Base-by-base conservation (phyloP, 2,888 invertebrate species). In the Andrena dorsata region DNA sequence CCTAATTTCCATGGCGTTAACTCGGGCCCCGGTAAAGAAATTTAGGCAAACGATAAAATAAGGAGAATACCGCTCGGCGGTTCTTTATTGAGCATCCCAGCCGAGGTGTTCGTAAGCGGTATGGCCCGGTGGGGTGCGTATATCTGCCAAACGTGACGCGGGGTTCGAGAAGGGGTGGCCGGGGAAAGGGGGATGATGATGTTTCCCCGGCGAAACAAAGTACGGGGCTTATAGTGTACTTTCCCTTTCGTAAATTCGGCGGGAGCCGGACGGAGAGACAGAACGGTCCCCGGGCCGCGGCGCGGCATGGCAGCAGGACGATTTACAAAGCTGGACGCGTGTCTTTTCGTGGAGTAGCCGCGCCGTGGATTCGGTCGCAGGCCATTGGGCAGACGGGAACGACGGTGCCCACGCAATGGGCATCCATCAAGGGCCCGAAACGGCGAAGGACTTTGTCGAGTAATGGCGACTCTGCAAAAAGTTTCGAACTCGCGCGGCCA, bases 371-470 rank as follows among this genome's bases (percentile, higher is more conserved):
- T 90, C 85, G 88, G 90, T 89, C 90, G 88, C 86, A 86, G 86
- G 80, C 89, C 85, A 88, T 90, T 88, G 88, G 89, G 85, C 86
- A 87, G 77, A 85, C 72, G 82, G 89, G 86, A 89, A 90, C 88
- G 89, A 80, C 86, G 83, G 71, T 88, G 91, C 92, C 92, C 91
- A 92, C 92, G 92, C 92, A 92, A 90, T 76, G 90, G 89, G 88
- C 91, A 92, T 92, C 92, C 91, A 92, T 92, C 92, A 91, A 91
- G 90, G 86, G 86, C 80, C 91, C 90, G 41, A 91, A 92, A 91
- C 85, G 88, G 91, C 90, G 86, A 87, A 90, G 89, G 90, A 91
- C 91, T 91, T 90, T 92, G 92, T 91, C 92, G 92, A 92, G 91
- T 91, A 92, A 92, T 92, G 91, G 91, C 91, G 90, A 91, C 87